phyloP scores from a whole-genome alignment of 1,140 invertebrate genomes.

The Bombus huntii region DNA sequence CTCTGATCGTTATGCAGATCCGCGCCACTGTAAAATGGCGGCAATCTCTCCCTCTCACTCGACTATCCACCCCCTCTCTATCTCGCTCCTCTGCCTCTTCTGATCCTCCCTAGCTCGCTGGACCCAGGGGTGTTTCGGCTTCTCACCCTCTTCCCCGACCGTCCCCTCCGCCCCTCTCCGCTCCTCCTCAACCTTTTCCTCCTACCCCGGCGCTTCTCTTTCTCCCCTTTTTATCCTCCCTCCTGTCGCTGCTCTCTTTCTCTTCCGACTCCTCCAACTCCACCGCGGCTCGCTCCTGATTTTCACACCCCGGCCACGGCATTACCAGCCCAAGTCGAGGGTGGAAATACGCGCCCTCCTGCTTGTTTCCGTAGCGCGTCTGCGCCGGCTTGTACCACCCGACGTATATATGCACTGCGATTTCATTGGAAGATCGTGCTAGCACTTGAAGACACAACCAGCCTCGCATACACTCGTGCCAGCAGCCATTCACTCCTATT shows the following conservation, averaged over 20 bases:
- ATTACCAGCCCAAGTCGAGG: constrained; percentile 70
- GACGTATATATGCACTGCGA: constrained; percentile 64
- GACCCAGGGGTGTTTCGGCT: constrained; percentile 68
- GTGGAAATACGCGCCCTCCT: constrained; percentile 65
- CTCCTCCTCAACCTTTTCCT: constrained; percentile 29
- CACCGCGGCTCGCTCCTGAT: constrained; percentile 74
- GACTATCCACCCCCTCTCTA: constrained; percentile 50
- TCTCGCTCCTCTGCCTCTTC: constrained; percentile 47
- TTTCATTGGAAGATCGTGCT: constrained; percentile 77
- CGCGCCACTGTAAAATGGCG: constrained; percentile 82
- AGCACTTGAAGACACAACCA: constrained; percentile 58
- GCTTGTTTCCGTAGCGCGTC: constrained; percentile 59
- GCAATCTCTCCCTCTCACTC: constrained; percentile 79
- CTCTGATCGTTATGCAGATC: constrained; percentile 83
- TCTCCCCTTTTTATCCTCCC: constrained; percentile 62
- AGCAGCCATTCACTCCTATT: constrained; percentile 12
- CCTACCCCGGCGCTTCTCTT: constrained; percentile 42
- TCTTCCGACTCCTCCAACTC: constrained; percentile 52
- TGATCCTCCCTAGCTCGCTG: constrained; percentile 50
- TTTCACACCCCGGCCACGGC: constrained; percentile 79
- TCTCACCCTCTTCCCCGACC: constrained; percentile 62
- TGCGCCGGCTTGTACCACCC: constrained; percentile 66
- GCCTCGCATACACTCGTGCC: constrained; percentile 9
- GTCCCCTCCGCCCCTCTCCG: constrained; percentile 16
- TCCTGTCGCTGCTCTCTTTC: constrained; percentile 25